A percentile compares a stretch with the other conserved stretches of the same genome.
These are phyloP conservation scores for Aldabrachelys gigantea DNA, from an alignment of 2,113 vertebrate genomes.

Conservation along the genomic window DNA sequence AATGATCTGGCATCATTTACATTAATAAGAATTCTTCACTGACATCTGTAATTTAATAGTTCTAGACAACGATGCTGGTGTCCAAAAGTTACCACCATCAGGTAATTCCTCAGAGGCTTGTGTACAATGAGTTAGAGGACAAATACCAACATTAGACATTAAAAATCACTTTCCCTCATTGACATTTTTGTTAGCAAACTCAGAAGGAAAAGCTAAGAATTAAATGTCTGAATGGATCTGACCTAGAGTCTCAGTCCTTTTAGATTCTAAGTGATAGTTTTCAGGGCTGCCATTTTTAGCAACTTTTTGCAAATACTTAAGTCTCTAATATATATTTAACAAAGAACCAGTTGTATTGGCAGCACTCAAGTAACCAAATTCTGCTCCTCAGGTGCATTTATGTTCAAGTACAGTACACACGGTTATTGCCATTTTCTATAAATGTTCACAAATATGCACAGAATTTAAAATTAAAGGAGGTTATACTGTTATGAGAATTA, in stretches of 20 bases:
- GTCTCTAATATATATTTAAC: neutral
- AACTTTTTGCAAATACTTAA: neutral
- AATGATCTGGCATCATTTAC: neutral
- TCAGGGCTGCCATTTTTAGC: neutral
- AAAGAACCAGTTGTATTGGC: rapidly evolving
- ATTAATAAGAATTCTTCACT: neutral
- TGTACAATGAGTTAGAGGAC: neutral
- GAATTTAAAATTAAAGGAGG: neutral
- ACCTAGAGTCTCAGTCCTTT: neutral
- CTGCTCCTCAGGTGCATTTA: neutral
- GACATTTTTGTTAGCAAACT: neutral
- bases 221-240: neutral
- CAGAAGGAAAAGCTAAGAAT: neutral
- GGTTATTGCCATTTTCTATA: neutral
- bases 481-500: neutral
- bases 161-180: neutral
- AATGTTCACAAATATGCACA: neutral
- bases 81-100: neutral
- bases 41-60: neutral
- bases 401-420: neutral
- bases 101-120: rapidly evolving
- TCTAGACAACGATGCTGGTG: rapidly evolving
- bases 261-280: neutral
- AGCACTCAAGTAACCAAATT: neutral
- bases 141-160: neutral